These are phyloP conservation scores for Pseudotriccus pelzelni DNA, from an alignment of 2,797 vertebrate species.

Conservation along the genomic window DNA sequence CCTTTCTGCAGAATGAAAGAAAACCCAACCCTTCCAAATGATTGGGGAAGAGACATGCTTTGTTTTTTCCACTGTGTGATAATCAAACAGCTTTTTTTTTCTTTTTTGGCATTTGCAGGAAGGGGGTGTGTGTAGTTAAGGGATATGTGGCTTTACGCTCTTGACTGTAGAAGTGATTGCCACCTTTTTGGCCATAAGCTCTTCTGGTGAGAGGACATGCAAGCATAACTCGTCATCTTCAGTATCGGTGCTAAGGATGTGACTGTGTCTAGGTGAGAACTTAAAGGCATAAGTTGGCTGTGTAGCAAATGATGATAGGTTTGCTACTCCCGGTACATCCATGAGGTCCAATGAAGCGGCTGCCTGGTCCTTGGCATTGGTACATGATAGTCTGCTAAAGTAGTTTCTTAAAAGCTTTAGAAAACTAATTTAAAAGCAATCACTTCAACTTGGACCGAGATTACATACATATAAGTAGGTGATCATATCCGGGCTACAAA, in stretches of 20 bases:
- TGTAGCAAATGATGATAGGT: not conserved
- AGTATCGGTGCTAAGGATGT: not conserved
- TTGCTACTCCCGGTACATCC: not conserved
- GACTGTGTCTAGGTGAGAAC: not conserved
- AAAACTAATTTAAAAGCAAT: not conserved
- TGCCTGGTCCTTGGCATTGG: not conserved
- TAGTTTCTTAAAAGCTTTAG: not conserved
- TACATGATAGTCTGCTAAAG: not conserved
- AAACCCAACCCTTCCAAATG: not conserved
- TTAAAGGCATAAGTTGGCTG: not conserved
- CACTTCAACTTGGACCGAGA: not conserved
- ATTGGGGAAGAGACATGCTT: not conserved
- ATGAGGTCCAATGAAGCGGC: not conserved
- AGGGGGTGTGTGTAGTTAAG: not conserved
- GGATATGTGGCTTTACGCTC: not conserved
- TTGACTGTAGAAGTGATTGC: not conserved
- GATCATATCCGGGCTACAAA: not conserved
- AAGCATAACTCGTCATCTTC: not conserved
- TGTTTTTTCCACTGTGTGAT: not conserved
- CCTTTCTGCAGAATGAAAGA: not conserved
- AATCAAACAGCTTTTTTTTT: not conserved
- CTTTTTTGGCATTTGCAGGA: not conserved
- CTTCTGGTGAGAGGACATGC: not conserved
- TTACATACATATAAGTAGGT: not conserved
- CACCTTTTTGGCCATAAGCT: not conserved